Conservation (phyloP, 2,113 vertebrate species). For the Lophius piscatorius region DNA sequence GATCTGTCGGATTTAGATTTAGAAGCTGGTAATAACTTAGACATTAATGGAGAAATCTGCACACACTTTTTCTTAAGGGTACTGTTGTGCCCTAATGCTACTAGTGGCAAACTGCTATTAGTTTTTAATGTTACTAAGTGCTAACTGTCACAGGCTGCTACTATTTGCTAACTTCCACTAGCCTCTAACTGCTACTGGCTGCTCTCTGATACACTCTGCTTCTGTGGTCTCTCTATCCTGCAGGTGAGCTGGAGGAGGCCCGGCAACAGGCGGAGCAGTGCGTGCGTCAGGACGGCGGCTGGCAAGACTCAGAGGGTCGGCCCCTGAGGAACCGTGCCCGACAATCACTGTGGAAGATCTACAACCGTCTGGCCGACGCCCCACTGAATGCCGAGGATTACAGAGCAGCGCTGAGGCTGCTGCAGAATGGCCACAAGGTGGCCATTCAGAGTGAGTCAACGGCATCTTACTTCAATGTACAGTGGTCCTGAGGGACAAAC, state of each 20-base stretch:
- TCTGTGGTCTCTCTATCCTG: not conserved
- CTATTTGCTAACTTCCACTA: too few species aligned
- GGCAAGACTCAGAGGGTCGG: slow-evolving; percentile 25
- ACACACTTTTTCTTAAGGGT: too few species aligned
- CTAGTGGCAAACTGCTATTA: too few species aligned
- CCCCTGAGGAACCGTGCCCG: slow-evolving; percentile 26
- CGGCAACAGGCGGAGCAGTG: slow-evolving; percentile 44
- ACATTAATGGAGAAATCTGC: too few species aligned
- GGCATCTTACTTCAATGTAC: too few species aligned
- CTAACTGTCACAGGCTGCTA: too few species aligned
- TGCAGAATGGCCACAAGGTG: slow-evolving; percentile 12
- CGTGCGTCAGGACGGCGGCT: slow-evolving; percentile 5
- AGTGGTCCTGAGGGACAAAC: too few species aligned
- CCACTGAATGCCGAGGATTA: not conserved
- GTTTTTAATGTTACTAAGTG: too few species aligned
- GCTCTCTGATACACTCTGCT: not conserved
- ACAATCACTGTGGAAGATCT: slow-evolving; percentile 16
- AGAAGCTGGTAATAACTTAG: too few species aligned
- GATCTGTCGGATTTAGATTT: too few species aligned
- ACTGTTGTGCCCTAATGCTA: too few species aligned
- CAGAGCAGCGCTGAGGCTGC: slow-evolving; percentile 10
- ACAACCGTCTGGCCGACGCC: slow-evolving; percentile 22
- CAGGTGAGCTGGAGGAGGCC: slow-evolving; percentile 51
- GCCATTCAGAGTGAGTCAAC: slow-evolving; percentile 29
- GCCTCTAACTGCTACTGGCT: not conserved